Conservation (phyloP, 2,888 invertebrate genomes). For the Leistus spinibarbis region DNA sequence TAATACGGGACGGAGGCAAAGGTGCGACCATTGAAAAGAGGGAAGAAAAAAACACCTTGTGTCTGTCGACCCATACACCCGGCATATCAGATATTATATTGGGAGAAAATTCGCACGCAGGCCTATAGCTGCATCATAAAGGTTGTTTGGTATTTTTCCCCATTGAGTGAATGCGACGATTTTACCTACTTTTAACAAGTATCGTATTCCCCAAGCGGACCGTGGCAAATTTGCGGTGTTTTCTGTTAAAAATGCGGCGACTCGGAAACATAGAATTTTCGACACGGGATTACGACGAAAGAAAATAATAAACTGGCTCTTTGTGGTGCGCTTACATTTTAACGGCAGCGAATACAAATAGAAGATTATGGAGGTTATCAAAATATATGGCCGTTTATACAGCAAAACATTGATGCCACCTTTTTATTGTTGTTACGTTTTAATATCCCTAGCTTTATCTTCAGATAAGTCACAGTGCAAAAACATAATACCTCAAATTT, state of each 20-base stretch:
- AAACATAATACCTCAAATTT: too few relatives aligned
- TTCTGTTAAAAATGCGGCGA: neutral
- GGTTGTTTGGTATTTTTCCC: neutral
- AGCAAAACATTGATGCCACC: neutral
- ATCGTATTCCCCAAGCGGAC: neutral
- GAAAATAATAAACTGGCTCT: neutral
- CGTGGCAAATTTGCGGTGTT: neutral
- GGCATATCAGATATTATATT: neutral
- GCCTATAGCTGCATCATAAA: neutral
- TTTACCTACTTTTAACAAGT: neutral
- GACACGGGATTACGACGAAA: neutral
- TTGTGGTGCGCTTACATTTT: neutral
- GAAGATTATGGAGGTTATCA: neutral
- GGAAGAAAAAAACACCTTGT: neutral
- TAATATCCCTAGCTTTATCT: neutral
- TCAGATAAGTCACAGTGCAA: neutral
- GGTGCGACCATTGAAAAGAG: neutral
- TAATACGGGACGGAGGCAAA: neutral
- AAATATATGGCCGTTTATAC: neutral
- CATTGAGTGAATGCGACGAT: neutral
- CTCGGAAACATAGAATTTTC: neutral
- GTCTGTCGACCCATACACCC: neutral
- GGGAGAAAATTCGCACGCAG: neutral
- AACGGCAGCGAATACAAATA: neutral
- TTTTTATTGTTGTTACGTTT: neutral